Base-by-base conservation (phyloP, 2,888 invertebrate species). In the Agrochola litura region DNA sequence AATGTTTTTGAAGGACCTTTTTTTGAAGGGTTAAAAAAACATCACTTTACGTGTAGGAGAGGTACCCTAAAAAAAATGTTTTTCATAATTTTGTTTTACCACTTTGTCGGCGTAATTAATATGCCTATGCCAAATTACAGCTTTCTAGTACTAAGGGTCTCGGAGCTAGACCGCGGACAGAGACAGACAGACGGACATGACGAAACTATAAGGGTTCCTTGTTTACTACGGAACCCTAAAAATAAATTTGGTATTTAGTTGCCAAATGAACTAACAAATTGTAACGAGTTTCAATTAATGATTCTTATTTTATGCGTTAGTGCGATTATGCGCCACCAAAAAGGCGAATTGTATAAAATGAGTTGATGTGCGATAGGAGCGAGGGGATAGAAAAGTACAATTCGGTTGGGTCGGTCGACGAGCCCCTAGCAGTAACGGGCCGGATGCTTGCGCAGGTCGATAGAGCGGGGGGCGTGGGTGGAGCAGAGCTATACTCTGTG, bases 391-490 rank as follows among this genome's bases (percentile, higher is more conserved):
- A 90, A 81, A 72, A 91, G 91, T 94, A 92, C 89, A 91, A 92
- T 88, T 89, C 84, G 81, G 88, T 89, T 81, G 85, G 82, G 74
- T 91, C 90, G 92, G 92, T 92, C 92, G 91, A 89, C 89, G 89
- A 92, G 93, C 92, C 91, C 88, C 90, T 89, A 90, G 90, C 91
- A 87, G 90, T 89, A 88, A 84, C 88, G 88, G 90, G 83, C 89
- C 92, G 91, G 93, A 92, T 92, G 93, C 93, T 92, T 92, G 96
- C 96, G 95, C 95, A 95, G 96, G 96, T 96, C 96, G 96, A 96
- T 95, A 96, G 93, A 95, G 94, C 94, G 92, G 91, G 94, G 92
- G 92, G 92, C 89, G 95, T 93, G 95, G 95, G 95, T 94, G 93
- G 95, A 92, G 93, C 91, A 92, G 92, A 92, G 92, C 92, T 92